A percentile compares a stretch with the other conserved stretches of the same genome.
Evolutionary conservation across 1,140 invertebrate genomes (phyloP).

Genomic region (Drosophila nannoptera): DNA sequence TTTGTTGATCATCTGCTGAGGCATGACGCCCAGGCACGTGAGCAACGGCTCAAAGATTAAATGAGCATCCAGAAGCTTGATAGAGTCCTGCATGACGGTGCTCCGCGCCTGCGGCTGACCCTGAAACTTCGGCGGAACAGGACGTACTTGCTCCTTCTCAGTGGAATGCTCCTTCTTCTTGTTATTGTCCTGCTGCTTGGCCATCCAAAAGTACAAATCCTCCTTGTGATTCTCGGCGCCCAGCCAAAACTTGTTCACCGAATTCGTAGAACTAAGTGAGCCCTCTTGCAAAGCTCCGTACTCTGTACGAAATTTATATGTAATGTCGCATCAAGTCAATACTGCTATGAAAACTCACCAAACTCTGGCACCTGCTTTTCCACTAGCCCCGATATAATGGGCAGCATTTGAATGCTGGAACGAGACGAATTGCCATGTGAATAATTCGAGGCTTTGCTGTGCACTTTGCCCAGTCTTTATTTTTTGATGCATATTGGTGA

Average conservation of each 20-base stretch:
- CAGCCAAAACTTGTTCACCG: conserved; percentile 80
- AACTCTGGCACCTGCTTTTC: conserved; percentile 77
- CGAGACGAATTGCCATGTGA: conserved; percentile 79
- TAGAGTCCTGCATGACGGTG: conserved; percentile 87
- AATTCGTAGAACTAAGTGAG: conserved; percentile 80
- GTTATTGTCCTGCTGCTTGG: conserved; percentile 89
- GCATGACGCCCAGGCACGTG: conserved; percentile 90
- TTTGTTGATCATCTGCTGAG: conserved; percentile 87
- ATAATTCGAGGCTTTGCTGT: conserved; percentile 74
- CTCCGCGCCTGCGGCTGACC: conserved; percentile 54
- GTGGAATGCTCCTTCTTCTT: conserved; percentile 78
- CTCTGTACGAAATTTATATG: conserved; percentile 79
- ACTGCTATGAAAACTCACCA: conserved; percentile 41
- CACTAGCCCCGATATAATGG: conserved; percentile 77
- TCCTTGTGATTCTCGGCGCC: conserved; percentile 82
- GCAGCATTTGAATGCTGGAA: conserved; percentile 79
- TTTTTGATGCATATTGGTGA: background rate
- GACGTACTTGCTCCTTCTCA: conserved; percentile 61
- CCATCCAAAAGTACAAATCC: conserved; percentile 97
- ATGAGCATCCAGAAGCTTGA: conserved; percentile 92
- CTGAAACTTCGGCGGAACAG: conserved; percentile 55
- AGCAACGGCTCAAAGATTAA: conserved; percentile 94
- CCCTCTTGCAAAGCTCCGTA: conserved; percentile 88
- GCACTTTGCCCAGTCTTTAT: conserved; percentile 60
- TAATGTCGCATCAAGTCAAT: background rate